Percentiles rank a stretch among this genome's conserved stretches.
phyloP scores from a whole-genome alignment of 1,140 invertebrate genomes.

The Stenopsyche tienmushanensis region DNA sequence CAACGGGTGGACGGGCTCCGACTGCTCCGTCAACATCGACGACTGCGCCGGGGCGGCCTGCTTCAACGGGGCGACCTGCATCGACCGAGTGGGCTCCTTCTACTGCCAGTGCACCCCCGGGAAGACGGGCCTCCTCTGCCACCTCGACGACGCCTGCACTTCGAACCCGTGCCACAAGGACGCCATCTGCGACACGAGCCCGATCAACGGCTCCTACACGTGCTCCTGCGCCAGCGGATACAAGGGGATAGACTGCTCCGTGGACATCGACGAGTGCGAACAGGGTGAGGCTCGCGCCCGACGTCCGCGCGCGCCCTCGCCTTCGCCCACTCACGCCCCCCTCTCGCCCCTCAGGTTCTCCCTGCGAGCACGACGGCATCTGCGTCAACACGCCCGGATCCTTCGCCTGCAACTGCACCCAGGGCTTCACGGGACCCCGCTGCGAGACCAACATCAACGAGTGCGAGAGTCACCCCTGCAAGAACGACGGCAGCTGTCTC shows the following conservation, averaged over 20 bases:
- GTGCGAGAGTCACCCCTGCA: slow-evolving; percentile 91
- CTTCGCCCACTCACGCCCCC: slow-evolving; percentile 93
- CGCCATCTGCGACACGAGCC: slow-evolving; percentile 93
- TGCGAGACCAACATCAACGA: slow-evolving; percentile 94
- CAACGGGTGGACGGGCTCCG: slow-evolving; percentile 89
- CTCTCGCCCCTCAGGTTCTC: slow-evolving; percentile 80
- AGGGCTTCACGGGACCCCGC: slow-evolving; percentile 86
- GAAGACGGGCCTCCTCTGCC: slow-evolving; percentile 91
- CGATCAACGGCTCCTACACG: slow-evolving; percentile 90
- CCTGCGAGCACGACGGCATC: slow-evolving; percentile 88
- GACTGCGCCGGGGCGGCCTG: slow-evolving; percentile 91
- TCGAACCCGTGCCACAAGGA: slow-evolving; percentile 94
- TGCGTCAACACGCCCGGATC: slow-evolving; percentile 95
- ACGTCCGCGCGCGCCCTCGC: slow-evolving; percentile 90
- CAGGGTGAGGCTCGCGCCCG: slow-evolving; percentile 80
- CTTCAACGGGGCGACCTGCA: slow-evolving; percentile 95
- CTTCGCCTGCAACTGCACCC: slow-evolving; percentile 88
- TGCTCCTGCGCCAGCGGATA: slow-evolving; percentile 92
- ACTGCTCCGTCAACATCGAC: slow-evolving; percentile 91
- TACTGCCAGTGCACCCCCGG: slow-evolving; percentile 93
- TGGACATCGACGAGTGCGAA: slow-evolving; percentile 94
- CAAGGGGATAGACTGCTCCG: slow-evolving; percentile 87
- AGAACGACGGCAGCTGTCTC: slow-evolving; percentile 90
- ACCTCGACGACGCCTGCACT: slow-evolving; percentile 94
- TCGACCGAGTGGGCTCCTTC: slow-evolving; percentile 92